Evolutionary conservation across 1,140 invertebrate genomes (phyloP).

Genomic region (Dendroctonus ponderosae): DNA sequence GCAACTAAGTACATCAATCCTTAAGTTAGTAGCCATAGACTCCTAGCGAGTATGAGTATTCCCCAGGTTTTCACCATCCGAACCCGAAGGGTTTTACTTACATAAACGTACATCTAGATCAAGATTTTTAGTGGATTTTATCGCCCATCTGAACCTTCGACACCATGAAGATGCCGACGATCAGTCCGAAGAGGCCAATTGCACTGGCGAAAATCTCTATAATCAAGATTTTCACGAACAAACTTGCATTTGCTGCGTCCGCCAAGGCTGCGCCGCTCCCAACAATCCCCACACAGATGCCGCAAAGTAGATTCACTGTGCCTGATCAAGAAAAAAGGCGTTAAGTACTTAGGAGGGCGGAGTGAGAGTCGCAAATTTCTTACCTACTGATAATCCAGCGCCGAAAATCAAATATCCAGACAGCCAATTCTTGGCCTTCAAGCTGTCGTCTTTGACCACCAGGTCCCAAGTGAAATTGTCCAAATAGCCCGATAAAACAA

Average conservation of each 20-base stretch:
- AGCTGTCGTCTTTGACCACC: not conserved
- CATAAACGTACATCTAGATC: constrained; percentile 1
- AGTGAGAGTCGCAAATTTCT: not conserved
- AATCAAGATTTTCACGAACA: constrained; percentile 93
- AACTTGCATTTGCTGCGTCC: constrained; percentile 81
- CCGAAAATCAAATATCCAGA: constrained; percentile 83
- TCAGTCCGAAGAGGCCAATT: constrained; percentile 89
- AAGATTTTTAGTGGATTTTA: constrained; percentile 38
- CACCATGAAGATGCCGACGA: constrained; percentile 81
- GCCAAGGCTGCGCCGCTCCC: constrained; percentile 85
- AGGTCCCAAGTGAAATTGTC: not conserved
- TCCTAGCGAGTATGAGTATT: too few species aligned
- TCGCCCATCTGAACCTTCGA: constrained; percentile 48
- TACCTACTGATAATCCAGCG: constrained; percentile 71
- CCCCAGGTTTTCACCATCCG: not conserved
- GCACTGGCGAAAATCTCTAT: constrained; percentile 92
- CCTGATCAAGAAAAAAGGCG: constrained; percentile 51
- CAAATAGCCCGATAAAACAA: constrained; percentile 62
- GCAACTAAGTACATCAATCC: too few species aligned
- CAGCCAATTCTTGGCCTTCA: constrained; percentile 54
- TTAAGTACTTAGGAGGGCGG: not conserved
- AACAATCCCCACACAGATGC: constrained; percentile 84
- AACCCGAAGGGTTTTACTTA: not conserved
- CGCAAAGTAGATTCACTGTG: constrained; percentile 83
- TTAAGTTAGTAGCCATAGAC: too few species aligned